Evolutionary conservation across 1,140 invertebrate genomes (phyloP).

Genomic region (Thrips palmi): DNA sequence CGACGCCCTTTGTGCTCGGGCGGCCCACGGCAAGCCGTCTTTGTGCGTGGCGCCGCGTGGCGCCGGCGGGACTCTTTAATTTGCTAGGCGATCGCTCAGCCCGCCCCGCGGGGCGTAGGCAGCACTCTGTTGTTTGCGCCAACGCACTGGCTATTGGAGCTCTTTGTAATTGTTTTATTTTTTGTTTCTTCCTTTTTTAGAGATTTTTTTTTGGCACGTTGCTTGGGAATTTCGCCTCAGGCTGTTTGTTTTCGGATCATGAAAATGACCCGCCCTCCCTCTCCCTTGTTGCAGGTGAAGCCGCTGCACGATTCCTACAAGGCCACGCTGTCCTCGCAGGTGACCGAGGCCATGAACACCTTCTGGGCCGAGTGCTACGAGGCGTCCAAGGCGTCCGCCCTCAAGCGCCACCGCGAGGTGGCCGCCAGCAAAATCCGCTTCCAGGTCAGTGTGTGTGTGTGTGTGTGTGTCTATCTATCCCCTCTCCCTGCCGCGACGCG

Average conservation of each 20-base stretch:
- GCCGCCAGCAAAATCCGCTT: constrained; percentile 36
- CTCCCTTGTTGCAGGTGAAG: constrained; percentile 23
- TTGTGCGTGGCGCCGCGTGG: too few species aligned
- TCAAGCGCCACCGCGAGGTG: constrained; percentile 33
- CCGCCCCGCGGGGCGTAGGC: too few species aligned
- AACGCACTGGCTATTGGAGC: too few species aligned
- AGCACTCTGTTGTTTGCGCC: too few species aligned
- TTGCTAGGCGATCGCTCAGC: too few species aligned
- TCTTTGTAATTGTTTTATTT: too few species aligned
- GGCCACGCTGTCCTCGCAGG: constrained; percentile 23
- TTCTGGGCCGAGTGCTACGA: constrained; percentile 40
- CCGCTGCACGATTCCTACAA: constrained; percentile 27
- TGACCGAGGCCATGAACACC: constrained; percentile 32
- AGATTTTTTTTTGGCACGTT: not conserved
- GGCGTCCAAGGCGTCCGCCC: constrained; percentile 32
- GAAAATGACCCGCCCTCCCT: not conserved
- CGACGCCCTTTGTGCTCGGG: too few species aligned
- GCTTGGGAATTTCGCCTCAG: not conserved
- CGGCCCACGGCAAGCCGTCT: too few species aligned
- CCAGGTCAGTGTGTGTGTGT: constrained; percentile 27
- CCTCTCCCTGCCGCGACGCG: too few species aligned
- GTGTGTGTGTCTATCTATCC: too few species aligned
- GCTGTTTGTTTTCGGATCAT: not conserved
- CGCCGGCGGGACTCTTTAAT: too few species aligned
- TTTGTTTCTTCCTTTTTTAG: too few species aligned